Evolutionary conservation across 2,888 invertebrate genomes (phyloP).

Genomic region (Drosophila paramelanica): DNA sequence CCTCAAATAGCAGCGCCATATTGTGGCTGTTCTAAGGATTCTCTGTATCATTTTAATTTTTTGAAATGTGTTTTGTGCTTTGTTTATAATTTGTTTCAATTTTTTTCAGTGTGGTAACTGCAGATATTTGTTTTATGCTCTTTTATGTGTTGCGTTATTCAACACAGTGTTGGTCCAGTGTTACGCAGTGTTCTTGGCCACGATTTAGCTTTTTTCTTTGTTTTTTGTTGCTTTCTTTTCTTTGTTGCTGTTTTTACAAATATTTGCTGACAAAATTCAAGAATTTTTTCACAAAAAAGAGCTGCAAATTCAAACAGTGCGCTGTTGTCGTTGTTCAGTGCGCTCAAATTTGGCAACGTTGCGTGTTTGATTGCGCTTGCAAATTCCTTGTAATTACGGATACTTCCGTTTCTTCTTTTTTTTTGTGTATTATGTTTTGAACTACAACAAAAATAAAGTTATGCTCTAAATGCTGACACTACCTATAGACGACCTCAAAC

Average conservation of each 20-base stretch:
- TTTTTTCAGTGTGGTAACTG: constrained; percentile 9
- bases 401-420: not conserved
- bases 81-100: not conserved
- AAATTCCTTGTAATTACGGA: not conserved
- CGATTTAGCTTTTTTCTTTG: not conserved
- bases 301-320: constrained; percentile 7
- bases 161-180: constrained; percentile 57
- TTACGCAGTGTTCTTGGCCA: constrained; percentile 21
- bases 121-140: constrained; percentile 2
- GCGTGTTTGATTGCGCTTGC: constrained; percentile 1
- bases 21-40: not conserved
- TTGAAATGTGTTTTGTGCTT: not conserved
- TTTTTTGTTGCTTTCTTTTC: not conserved
- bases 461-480: constrained; percentile 4
- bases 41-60: constrained; percentile 3
- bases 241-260: constrained; percentile 3
- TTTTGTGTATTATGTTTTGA: not conserved
- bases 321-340: constrained; percentile 21
- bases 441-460: constrained; percentile 13
- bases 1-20: constrained; percentile 14
- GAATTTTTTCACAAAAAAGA: constrained; percentile 6
- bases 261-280: constrained; percentile 17
- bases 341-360: constrained; percentile 32
- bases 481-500: not conserved
- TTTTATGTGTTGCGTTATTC: constrained; percentile 19